Evolutionary conservation across 2,113 vertebrate species (phyloP).

Genomic region (Enhydra lutris): DNA sequence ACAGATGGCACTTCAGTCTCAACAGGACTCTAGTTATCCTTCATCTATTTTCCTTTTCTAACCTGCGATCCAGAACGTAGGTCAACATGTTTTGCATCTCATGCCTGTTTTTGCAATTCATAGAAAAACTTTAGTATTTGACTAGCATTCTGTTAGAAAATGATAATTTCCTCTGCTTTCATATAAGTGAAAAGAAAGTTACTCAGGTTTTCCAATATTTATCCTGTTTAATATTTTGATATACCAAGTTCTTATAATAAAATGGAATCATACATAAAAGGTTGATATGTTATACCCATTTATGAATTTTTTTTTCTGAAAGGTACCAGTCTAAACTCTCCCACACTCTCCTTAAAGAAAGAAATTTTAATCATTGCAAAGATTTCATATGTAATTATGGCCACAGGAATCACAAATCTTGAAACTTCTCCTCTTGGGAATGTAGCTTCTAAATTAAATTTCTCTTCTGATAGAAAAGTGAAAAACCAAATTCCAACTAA

Average conservation of each 20-base stretch:
- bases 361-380: neutral
- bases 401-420: neutral
- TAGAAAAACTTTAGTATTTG: neutral
- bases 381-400: neutral
- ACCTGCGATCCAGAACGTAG: neutral
- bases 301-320: neutral
- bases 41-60: conserved; percentile 34
- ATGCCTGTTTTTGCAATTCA: neutral
- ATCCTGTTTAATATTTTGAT: neutral
- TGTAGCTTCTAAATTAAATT: neutral
- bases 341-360: neutral
- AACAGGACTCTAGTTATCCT: neutral
- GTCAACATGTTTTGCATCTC: neutral
- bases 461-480: neutral
- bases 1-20: conserved; percentile 38
- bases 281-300: neutral
- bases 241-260: neutral
- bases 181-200: neutral
- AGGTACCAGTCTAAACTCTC: neutral
- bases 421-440: neutral
- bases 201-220: neutral
- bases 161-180: neutral
- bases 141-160: conserved; percentile 1
- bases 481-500: neutral
- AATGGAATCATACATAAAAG: neutral